phyloP scores from a whole-genome alignment of 2,797 vertebrate species.

The Pantherophis alleghaniensis region DNA sequence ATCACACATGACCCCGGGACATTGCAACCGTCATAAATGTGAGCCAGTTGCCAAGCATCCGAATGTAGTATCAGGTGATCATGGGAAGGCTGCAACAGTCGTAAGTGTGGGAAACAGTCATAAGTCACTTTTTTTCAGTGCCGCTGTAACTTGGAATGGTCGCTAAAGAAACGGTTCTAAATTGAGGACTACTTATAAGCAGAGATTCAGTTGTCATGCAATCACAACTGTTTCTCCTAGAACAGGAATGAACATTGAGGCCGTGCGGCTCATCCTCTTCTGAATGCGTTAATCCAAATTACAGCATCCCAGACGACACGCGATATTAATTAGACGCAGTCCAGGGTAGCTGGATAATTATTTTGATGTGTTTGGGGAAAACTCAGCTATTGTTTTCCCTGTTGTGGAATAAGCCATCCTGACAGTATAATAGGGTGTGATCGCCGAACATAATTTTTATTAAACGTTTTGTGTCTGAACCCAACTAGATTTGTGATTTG shows the following conservation, averaged over 20 bases:
- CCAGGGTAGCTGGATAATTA: background rate
- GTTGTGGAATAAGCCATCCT: background rate
- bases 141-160: background rate
- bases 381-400: background rate
- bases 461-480: background rate
- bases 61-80: background rate
- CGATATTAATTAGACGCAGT: background rate
- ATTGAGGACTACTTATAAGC: background rate
- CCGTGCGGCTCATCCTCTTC: background rate
- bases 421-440: background rate
- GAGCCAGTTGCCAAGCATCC: background rate
- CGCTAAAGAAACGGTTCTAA: background rate
- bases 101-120: background rate
- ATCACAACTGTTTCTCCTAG: background rate
- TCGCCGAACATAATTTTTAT: background rate
- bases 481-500: background rate
- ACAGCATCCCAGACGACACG: background rate
- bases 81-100: background rate
- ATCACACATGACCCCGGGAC: background rate
- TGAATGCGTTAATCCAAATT: background rate
- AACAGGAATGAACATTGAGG: background rate
- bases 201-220: background rate
- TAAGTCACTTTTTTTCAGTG: background rate
- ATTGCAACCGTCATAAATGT: background rate
- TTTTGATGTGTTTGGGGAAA: background rate